A percentile compares a stretch with the other conserved stretches of the same genome.
These are phyloP conservation scores for Tyto alba DNA, from an alignment of 2,113 vertebrate genomes.

Conservation along the genomic window DNA sequence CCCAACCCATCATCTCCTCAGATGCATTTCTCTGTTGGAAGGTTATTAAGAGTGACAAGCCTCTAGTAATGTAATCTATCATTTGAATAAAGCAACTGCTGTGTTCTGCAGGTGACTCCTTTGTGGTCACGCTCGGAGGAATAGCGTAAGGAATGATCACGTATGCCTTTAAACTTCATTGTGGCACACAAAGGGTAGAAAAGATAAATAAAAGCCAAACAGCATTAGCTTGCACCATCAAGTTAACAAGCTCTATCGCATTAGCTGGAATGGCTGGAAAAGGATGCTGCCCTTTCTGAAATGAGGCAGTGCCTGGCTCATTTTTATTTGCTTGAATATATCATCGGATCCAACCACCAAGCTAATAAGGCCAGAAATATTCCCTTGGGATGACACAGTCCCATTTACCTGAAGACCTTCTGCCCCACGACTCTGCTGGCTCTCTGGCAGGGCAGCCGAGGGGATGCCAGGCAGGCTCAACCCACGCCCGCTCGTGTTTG, in stretches of 20 bases:
- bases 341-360: not conserved
- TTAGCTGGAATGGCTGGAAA: not conserved
- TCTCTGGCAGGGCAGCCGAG: not conserved
- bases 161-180: not conserved
- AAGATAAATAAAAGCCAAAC: not conserved
- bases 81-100: slow-evolving; percentile 32
- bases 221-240: not conserved
- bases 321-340: not conserved
- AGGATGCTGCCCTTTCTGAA: not conserved
- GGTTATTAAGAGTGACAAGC: slow-evolving; percentile 27
- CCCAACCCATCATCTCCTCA: not conserved
- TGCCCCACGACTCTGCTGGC: not conserved
- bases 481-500: rapidly evolving
- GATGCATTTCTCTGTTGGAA: not conserved
- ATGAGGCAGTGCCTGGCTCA: rapidly evolving
- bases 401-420: not conserved
- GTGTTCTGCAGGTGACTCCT: slow-evolving; percentile 56
- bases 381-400: not conserved
- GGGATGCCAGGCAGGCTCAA: not conserved
- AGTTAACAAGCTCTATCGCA: not conserved
- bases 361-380: not conserved
- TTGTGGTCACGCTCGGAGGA: not conserved
- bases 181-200: not conserved
- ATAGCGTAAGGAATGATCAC: not conserved
- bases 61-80: not conserved